These are phyloP conservation scores for Mechanitis mazaeus DNA, from an alignment of 2,888 invertebrate species.

Conservation along the genomic window DNA sequence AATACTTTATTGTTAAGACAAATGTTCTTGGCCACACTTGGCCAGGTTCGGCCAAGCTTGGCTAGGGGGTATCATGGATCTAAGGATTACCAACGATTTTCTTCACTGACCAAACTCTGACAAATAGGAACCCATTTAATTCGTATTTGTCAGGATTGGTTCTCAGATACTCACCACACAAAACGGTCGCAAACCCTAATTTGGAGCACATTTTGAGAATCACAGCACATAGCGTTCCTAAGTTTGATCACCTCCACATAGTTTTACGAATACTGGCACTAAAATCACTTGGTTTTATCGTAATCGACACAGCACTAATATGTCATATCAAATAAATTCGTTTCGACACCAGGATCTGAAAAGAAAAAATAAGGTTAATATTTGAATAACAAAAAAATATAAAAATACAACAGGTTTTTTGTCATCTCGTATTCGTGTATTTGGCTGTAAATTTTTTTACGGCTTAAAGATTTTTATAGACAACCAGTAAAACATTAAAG, in stretches of 20 bases:
- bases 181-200: slow-evolving; percentile 42
- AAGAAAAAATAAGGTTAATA: slow-evolving; percentile 9
- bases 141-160: no score
- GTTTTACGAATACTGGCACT: slow-evolving; percentile 35
- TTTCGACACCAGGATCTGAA: slow-evolving; percentile 16
- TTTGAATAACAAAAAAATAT: neutral
- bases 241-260: slow-evolving; percentile 54
- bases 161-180: slow-evolving; percentile 53
- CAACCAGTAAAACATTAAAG: slow-evolving; percentile 5
- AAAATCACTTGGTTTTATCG: slow-evolving; percentile 11
- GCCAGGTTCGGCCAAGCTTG: no score
- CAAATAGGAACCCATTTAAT: no score
- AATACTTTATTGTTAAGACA: neutral
- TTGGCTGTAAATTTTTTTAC: slow-evolving; percentile 12
- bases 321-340: neutral
- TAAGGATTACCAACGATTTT: no score
- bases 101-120: no score
- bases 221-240: slow-evolving; percentile 56
- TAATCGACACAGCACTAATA: slow-evolving; percentile 7
- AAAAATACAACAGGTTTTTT: slow-evolving; percentile 8
- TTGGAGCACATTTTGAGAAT: slow-evolving; percentile 59
- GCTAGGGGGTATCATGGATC: no score
- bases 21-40: neutral
- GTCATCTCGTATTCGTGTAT: slow-evolving; percentile 9
- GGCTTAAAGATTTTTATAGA: slow-evolving; percentile 5